Percentiles rank a stretch among this genome's conserved stretches.
Conservation (phyloP, 1,140 invertebrate genomes). For the Drosophila nigrodunni region DNA sequence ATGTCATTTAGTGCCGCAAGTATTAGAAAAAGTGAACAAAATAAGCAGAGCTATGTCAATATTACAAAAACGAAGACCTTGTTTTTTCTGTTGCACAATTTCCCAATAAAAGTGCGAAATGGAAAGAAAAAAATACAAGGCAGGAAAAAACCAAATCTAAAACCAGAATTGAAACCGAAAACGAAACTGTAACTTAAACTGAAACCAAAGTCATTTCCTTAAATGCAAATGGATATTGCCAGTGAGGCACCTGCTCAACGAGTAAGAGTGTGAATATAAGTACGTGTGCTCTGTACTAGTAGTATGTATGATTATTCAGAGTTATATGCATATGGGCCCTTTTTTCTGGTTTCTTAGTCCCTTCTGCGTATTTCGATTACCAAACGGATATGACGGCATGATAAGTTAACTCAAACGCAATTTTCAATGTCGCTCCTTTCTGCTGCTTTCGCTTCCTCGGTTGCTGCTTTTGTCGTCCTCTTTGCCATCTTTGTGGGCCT, state of each 20-base stretch:
- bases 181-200: constrained; percentile 17
- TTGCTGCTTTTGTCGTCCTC: background rate
- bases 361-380: constrained; percentile 69
- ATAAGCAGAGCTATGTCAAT: no score
- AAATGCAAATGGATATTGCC: constrained; percentile 61
- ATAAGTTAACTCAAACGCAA: constrained; percentile 54
- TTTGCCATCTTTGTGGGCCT: constrained; percentile 11
- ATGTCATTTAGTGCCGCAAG: no score
- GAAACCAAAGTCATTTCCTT: constrained; percentile 57
- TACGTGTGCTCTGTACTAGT: background rate
- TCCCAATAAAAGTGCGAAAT: background rate
- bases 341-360: constrained; percentile 37
- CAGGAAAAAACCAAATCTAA: constrained; percentile 1
- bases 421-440: background rate
- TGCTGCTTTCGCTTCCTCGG: background rate
- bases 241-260: constrained; percentile 40
- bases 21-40: no score
- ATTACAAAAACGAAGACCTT: background rate
- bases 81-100: background rate
- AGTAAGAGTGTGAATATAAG: background rate
- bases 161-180: background rate
- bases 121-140: background rate
- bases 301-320: constrained; percentile 4
- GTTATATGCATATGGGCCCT: constrained; percentile 16
- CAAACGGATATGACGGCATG: constrained; percentile 65